Base-by-base conservation (phyloP, 1,140 invertebrate species). In the Platorchestia sp. region DNA sequence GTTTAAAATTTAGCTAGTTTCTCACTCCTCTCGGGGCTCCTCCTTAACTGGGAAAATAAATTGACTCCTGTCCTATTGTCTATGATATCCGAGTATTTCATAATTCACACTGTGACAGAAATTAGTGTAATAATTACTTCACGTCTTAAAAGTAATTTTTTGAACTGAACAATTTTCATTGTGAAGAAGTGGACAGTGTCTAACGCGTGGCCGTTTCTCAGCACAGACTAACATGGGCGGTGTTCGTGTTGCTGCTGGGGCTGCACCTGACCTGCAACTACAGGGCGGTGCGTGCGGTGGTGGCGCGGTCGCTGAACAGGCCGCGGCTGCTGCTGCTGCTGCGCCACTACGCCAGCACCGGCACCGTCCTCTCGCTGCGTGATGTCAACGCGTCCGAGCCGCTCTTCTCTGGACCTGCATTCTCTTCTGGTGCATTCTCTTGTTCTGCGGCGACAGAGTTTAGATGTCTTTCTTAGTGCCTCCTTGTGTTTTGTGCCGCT, bases 221-320 rank as follows among this genome's bases (percentile, higher is more conserved):
- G 3, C 10, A 43, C 95, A 96, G 96, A 89, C 19, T 96, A 47
- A 96, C 95, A 36, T 96, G 96, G 96, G 41, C 87, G 41, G 95
- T 95, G n/a, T 96, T 96, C 86, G 19, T 96, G 36, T 0, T 95
- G 36, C 95, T 95, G 47, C 95, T 96, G 44, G 53, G 43, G 36
- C 96, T 99, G 43, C 99, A 99, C 97, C 97, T 99, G 0, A 98
- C 98, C 97, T 98, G 98, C 10, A 99, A 99, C 97, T 99, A 99
- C 97, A 97, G 97, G 96, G 99, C 99, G 19, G 98, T 99, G 0
- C 98, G 98, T 96, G 97, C 98, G 7, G 97, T 98, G 97, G 98
- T 96, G 96, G 98, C 99, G 97, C 98, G 98, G 96, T 98, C 98
- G 0, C 97, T 99, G 19, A 99, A 99, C 97, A 98, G 98, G 96